These are phyloP conservation scores for Microcebus ravelobensis DNA, from an alignment of 2,113 vertebrate genomes.

Conservation along the genomic window DNA sequence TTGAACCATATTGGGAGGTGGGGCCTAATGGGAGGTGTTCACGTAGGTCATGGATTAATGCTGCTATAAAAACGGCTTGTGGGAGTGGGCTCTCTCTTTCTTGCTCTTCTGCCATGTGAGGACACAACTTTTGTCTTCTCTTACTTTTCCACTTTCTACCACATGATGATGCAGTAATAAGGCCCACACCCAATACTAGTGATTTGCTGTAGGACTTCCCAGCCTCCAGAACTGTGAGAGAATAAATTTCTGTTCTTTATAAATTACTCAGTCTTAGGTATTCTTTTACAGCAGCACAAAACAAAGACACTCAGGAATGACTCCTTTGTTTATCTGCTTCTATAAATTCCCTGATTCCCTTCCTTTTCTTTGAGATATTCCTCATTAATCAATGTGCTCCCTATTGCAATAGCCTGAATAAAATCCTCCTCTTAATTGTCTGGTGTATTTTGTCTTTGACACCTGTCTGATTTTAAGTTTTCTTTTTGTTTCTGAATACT, in stretches of 20 bases:
- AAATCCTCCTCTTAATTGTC: slow-evolving; percentile 9
- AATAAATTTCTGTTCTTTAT: background rate
- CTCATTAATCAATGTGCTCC: background rate
- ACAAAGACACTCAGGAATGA: background rate
- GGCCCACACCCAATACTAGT: background rate
- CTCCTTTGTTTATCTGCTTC: background rate
- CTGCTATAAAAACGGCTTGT: background rate
- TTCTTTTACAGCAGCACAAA: background rate
- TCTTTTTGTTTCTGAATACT: background rate
- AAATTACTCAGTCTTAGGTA: background rate
- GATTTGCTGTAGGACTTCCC: background rate
- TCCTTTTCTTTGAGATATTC: background rate
- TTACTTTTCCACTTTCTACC: background rate
- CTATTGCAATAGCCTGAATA: background rate
- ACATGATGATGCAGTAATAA: background rate
- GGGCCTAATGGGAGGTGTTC: background rate
- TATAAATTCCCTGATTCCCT: background rate
- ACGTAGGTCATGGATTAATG: background rate
- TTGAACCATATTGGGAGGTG: background rate
- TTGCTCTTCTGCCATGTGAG: background rate
- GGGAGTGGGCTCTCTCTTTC: background rate
- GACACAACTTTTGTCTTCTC: background rate
- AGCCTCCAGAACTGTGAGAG: background rate
- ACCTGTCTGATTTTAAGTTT: slow-evolving; percentile 16
- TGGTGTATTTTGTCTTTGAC: background rate